Evolutionary conservation across 2,888 invertebrate species (phyloP), one percentile per base, ranked within the genome.

Genomic region (Drosophila greeni): DNA sequence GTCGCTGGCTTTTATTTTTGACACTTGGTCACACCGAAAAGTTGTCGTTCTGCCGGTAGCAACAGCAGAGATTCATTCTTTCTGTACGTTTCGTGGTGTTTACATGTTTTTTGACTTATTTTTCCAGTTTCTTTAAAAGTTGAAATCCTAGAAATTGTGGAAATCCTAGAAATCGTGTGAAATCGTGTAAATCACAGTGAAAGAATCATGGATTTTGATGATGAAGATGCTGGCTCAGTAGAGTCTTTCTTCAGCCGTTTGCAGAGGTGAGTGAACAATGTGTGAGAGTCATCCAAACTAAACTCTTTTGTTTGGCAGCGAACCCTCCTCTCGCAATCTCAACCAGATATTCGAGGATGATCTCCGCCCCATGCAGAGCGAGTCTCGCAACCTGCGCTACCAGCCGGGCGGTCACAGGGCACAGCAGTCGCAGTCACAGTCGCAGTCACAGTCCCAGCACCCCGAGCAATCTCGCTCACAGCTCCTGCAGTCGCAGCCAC

Each of bases 311-410:
- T 33, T 47, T 9, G 0, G 31, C 31, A 47, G 20, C 18, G 45
- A 45, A 2, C 4, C 18, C 5, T 12, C 12, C 0, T 14, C 45
- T 1, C 29, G 29, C 4, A 45, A 29, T 14, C 45, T 45, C 2
- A 45, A 14, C 18, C 31, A 47, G 20, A 20, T 47, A 20, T 47
- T 47, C 20, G 45, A 47, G 31, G 45, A 47, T 5, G 45, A 47
- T n/a, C n/a, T n/a, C n/a, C 7, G 12, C 14, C 1, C 31, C 3
- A 12, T 45, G 29, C 18, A 3, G 9, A 14, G 14, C 8, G 45
- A 45, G 3, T 29, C 45, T 7, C 18, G 7, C 4, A 29, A 18
- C 8, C 18, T 45, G 18, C 29, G 45, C 8, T 45, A 45, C 14
- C 29, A 29, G 29, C 45, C 45, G 8, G n/a, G 24, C 6, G 24